Evolutionary conservation across 2,888 invertebrate species (phyloP), one percentile per base, ranked within the genome.

Genomic region (Xanthostigma xanthostigma): DNA sequence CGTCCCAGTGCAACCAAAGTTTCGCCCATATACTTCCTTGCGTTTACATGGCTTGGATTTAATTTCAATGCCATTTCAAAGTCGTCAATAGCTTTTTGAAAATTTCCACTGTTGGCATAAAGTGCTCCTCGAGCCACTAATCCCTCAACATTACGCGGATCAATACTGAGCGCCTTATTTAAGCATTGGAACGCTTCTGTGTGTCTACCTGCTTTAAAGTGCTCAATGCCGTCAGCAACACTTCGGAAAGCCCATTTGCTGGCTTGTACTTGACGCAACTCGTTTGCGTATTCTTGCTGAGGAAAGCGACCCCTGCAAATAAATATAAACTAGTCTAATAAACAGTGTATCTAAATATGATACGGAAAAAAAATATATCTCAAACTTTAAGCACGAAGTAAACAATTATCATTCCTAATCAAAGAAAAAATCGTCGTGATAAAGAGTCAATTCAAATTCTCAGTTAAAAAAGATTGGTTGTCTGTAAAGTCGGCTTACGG

Each of bases 151-250:
- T 93, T 93, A 58, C 85, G 78, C 0, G 90, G 84, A 68, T 93
- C 93, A 58, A 93, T 93, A 64, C 81, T 87, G 45, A 96, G 69
- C 4, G 95, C 96, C 67, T 90, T 91, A 67, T 93, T 93, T 41
- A 93, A 74, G 62, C 91, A 91, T 64, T 92, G 92, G 69, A 94
- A 90, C 37, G 95, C 95, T 72, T 96, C 95, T 0, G 89, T 84
- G 66, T 91, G 91, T 58, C 88, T 79, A 41, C 92, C 92, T 42
- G 85, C 83, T 69, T 95, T 95, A 70, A 94, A 94, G 70, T 89
- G 87, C 62, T 88, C 86, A 59, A 95, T 93, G 27, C 95, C 95
- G 67, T 93, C 90, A n/a, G 92, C 90, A 27, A 95, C 94, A 62
- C 73, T 75, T 65, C 88, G 81, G 68, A 91, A 90, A 2, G 93